A percentile compares a stretch with the other conserved stretches of the same genome.
phyloP scores from a whole-genome alignment of 2,797 vertebrate genomes.

The Rhabdophis nuchalis region DNA sequence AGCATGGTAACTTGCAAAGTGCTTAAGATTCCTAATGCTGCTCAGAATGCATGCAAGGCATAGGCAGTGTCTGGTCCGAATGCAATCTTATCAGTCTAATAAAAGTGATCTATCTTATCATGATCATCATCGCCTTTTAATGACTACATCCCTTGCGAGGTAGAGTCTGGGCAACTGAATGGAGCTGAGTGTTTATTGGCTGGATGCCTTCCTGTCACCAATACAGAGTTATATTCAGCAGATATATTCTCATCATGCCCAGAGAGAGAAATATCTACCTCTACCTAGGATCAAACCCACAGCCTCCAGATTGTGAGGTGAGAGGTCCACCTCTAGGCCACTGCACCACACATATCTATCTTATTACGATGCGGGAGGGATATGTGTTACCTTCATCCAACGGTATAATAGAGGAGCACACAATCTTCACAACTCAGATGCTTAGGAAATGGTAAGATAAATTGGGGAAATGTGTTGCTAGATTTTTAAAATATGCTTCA shows the following conservation, averaged over 20 bases:
- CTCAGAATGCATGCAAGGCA: background rate
- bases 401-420: background rate
- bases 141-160: too few relatives aligned
- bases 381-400: background rate
- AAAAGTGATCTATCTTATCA: background rate
- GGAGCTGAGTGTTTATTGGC: too few relatives aligned
- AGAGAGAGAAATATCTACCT: too few relatives aligned
- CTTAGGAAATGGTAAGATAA: background rate
- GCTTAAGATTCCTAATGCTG: background rate
- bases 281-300: too few relatives aligned
- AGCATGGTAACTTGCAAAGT: background rate
- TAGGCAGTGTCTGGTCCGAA: background rate
- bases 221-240: too few relatives aligned
- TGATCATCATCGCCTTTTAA: background rate
- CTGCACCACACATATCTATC: too few relatives aligned
- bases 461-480: background rate
- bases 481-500: background rate
- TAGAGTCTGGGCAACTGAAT: too few relatives aligned
- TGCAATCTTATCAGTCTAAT: background rate
- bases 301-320: too few relatives aligned
- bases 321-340: too few relatives aligned
- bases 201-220: too few relatives aligned
- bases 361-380: background rate
- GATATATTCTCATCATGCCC: too few relatives aligned
- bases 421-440: background rate